These are phyloP conservation scores for Busseola fusca DNA, from an alignment of 2,888 invertebrate genomes.

Conservation along the genomic window DNA sequence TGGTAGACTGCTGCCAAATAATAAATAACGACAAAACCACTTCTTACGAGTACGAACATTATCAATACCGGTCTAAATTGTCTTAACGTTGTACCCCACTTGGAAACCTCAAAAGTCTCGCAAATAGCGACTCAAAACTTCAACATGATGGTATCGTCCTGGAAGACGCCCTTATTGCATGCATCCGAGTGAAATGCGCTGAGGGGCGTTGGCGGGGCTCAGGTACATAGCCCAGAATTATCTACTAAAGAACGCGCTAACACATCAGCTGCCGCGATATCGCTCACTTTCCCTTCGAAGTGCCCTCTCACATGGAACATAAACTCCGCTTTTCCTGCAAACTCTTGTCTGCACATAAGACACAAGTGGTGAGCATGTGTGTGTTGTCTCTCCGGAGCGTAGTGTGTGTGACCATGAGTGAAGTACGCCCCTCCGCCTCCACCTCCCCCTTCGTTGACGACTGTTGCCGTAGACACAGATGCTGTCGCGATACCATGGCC, in stretches of 20 bases:
- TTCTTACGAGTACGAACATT: conserved; percentile 40
- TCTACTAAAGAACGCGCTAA: conserved; percentile 87
- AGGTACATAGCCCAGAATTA: conserved; percentile 88
- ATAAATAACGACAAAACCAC: conserved; percentile 20
- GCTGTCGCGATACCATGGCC: conserved; percentile 84
- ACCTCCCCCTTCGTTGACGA: conserved; percentile 80
- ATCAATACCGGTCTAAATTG: conserved; percentile 53
- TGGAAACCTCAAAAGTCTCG: conserved; percentile 42
- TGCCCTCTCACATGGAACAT: conserved; percentile 92
- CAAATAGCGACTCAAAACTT: conserved; percentile 76
- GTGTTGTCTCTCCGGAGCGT: conserved; percentile 84
- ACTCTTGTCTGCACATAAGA: conserved; percentile 91
- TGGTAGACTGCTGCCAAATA: conserved; percentile 13
- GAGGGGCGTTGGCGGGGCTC: conserved; percentile 84
- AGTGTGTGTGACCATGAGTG: conserved; percentile 85
- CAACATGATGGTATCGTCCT: conserved; percentile 85
- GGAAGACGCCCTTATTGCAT: conserved; percentile 81
- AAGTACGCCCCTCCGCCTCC: conserved; percentile 79
- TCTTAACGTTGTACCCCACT: conserved; percentile 49
- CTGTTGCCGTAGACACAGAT: conserved; percentile 83
- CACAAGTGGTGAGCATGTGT: conserved; percentile 89
- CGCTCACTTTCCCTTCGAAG: conserved; percentile 89
- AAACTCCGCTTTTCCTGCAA: conserved; percentile 91
- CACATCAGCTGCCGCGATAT: conserved; percentile 87
- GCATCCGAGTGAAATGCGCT: conserved; percentile 80